Evolutionary conservation across 2,113 vertebrate species (phyloP), one percentile per base, ranked within the genome.

Genomic region (Urocynchramus pylzowi): DNA sequence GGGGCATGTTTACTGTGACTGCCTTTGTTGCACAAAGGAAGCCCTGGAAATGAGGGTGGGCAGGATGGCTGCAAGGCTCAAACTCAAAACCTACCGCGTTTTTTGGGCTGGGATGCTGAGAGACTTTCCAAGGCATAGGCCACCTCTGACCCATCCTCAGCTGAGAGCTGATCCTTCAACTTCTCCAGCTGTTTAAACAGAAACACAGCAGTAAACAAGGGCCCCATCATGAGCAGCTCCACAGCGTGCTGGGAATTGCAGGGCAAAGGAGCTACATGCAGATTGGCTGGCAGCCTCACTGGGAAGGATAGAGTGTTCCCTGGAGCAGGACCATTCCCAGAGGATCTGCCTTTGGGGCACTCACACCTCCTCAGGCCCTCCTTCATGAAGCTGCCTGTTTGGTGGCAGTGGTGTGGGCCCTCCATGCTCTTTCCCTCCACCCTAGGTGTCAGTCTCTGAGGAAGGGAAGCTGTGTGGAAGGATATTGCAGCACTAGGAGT

Each of bases 111-210:
- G 28, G 96, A 79, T 64, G 95, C 88, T 27, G 95, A 89, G 47
- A 98, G 84, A 14, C 79, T 71, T 16, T 95, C 77, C 93, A 94
- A 59, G 31, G 76, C 71, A 37, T 92, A 97, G 57, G 93, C 84
- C 41, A 95, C 35, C 19, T 97, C 93, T 75, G 94, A 81, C 47
- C 88, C 79, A 6, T 98, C 87, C 83, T 86, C 87, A 61, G 88
- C 6, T 65, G 60, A 88, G 41, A 97, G 61, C 59, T 96, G 93
- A 57, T 97, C 84, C 91, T 98, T 97, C 49, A 98, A 89, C 39
- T 96, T 97, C 92, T 97, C 93, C 92, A 98, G 87, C 96, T 98
- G 50, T 91, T 87, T 57, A 65, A 96, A 95, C 89, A 79, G n/a
- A 96, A 91, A 94, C 27, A 88, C 26, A 80, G 23, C 42, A 84